Base-by-base conservation (phyloP, 2,113 vertebrate species). In the Pelecanus crispus region DNA sequence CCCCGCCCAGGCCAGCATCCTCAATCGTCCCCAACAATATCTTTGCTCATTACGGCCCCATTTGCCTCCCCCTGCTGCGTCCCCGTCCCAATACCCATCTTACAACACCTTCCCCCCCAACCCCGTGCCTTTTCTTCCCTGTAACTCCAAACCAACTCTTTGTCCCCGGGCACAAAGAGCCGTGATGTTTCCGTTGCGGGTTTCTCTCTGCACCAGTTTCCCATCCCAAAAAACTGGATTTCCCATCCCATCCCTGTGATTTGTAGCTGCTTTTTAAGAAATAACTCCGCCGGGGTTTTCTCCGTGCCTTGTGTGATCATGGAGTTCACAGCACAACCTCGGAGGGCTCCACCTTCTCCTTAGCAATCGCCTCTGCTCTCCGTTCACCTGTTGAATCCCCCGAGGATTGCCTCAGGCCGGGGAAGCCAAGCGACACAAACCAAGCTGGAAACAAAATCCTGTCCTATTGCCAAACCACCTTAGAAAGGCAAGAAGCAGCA, bases 141-240 rank as follows among this genome's bases (percentile, higher is more conserved):
- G 77, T 71, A 95, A 96, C 71, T 94, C 58, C 94, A 95, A 94
- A 95, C 87, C 80, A 66, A 6, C 32, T 49, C 78, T 92, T 92
- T 95, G 90, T 91, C 80, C 44, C 1, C 0, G 72, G 72, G 58
- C 77, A 95, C 45, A 93, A 93, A 89, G 61, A 66, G 58, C 80
- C 10, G 6, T 1, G 15, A 70, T 22, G 25, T 58, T 89, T 66
- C 66, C 10, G 8, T 73, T 34, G 34, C 1, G 7, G 49, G 49
- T 85, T 94, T 73, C 55, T 47, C 58, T 29, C 45, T 7, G 17
- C 14, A 6, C 18, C 0, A 0, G 18, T 77, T 88, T 83, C 68
- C 77, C 75, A 78, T 15, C 42, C 8, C 47, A 17, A 20, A 62
- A 47, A 63, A 26, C 38, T 36, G 40, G 20, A 45, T 63, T 74